Conservation (phyloP, 92 coral and sea anemone genomes). For the Porites cylindrica region DNA sequence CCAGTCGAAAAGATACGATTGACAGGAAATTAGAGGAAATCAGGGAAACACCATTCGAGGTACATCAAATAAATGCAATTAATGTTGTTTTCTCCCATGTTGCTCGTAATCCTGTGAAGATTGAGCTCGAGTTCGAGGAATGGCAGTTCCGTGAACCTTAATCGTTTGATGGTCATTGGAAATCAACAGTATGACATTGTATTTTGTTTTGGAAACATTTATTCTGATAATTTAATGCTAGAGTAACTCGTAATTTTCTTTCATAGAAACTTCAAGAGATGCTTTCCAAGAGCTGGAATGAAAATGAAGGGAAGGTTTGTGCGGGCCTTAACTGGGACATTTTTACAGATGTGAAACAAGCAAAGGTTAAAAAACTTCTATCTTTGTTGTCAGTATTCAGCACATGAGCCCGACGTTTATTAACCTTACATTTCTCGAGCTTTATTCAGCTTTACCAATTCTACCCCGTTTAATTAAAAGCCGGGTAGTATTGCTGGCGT, state of each 20-base stretch:
- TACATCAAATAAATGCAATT: slow-evolving; percentile 8
- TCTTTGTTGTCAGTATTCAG: not conserved
- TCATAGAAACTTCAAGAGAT: slow-evolving; percentile 69
- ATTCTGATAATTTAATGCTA: not conserved
- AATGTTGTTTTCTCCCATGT: not conserved
- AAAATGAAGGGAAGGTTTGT: slow-evolving; percentile 80
- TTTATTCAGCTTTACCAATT: too few relatives aligned
- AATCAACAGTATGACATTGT: too few relatives aligned
- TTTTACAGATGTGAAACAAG: slow-evolving; percentile 83
- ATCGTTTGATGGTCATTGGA: too few relatives aligned
- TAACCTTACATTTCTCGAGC: too few relatives aligned
- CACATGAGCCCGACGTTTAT: too few relatives aligned
- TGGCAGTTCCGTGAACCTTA: not conserved
- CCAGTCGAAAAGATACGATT: slow-evolving; percentile 70
- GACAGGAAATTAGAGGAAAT: slow-evolving; percentile 80
- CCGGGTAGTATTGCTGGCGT: too few relatives aligned
- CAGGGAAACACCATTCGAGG: slow-evolving; percentile 72
- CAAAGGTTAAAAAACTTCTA: slow-evolving; percentile 65
- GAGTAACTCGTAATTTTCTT: too few relatives aligned
- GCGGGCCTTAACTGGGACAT: slow-evolving; percentile 93
- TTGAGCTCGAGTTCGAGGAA: not conserved
- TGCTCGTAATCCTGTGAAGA: not conserved
- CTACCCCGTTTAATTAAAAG: too few relatives aligned
- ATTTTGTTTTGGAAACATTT: too few relatives aligned
- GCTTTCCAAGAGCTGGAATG: slow-evolving; percentile 76